Percentiles rank a stretch among this genome's conserved stretches.
Conservation (phyloP, 2,113 vertebrate species). For the Fregata magnificens region DNA sequence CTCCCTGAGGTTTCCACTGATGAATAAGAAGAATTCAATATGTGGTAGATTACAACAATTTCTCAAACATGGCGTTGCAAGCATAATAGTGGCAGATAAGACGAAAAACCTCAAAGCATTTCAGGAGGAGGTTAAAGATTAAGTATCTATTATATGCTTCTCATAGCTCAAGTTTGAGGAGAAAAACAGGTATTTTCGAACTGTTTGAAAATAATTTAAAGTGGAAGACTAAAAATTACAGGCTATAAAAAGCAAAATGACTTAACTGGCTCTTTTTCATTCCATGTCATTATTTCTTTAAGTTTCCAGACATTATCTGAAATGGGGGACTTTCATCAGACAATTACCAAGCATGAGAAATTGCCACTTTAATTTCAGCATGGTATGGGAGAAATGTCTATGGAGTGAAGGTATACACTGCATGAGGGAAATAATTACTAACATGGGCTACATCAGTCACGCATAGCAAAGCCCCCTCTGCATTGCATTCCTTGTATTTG, state of each 20-base stretch:
- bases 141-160: neutral
- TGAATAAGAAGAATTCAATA: neutral
- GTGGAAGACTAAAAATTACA: neutral
- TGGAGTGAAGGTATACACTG: neutral
- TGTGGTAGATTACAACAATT: neutral
- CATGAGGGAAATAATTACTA: neutral
- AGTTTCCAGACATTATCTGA: neutral
- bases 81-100: neutral
- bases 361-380: neutral
- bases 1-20: neutral
- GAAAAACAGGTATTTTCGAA: neutral
- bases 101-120: neutral
- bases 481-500: neutral
- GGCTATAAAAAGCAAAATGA: neutral
- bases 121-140: neutral
- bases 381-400: neutral
- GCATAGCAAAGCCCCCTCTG: neutral
- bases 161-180: neutral
- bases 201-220: neutral
- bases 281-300: neutral
- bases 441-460: neutral
- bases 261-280: neutral
- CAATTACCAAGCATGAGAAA: neutral
- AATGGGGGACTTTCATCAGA: neutral
- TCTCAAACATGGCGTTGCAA: neutral